Percentiles rank a stretch among this genome's conserved stretches.
These are phyloP conservation scores for Bombus difficillimus DNA, from an alignment of 1,140 invertebrate species.

Conservation along the genomic window DNA sequence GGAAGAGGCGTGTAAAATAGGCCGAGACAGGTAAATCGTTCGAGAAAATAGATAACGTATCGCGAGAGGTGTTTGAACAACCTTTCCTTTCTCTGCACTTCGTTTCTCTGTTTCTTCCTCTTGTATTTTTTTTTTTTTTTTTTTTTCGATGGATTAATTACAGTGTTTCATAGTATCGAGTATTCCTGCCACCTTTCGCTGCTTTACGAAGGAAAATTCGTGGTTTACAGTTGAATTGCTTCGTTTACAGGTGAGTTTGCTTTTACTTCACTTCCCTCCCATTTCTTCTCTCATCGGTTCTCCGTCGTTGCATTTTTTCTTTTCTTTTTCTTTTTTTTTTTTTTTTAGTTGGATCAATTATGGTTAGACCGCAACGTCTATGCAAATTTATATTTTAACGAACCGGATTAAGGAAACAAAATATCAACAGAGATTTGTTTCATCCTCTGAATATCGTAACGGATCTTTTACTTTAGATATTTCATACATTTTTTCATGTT, in stretches of 20 bases:
- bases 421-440: too few species aligned
- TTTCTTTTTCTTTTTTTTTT: too few species aligned
- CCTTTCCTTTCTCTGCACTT: neutral
- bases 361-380: too few species aligned
- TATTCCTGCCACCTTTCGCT: neutral
- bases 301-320: neutral
- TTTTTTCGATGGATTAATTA: neutral
- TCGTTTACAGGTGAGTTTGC: too few species aligned
- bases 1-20: constrained; percentile 57
- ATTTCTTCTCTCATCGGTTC: neutral
- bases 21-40: constrained; percentile 41
- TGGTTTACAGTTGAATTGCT: neutral
- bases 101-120: neutral
- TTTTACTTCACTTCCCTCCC: too few species aligned
- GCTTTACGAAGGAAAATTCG: neutral
- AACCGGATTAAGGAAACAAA: too few species aligned
- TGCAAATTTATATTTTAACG: too few species aligned
- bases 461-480: too few species aligned
- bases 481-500: neutral
- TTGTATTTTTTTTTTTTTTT: neutral
- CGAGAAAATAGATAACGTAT: constrained; percentile 35
- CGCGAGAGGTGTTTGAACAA: constrained; percentile 16
- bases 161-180: neutral
- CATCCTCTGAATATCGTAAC: too few species aligned
- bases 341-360: too few species aligned